Conservation (phyloP, 2,113 vertebrate genomes). For the Callocephalon fimbriatum region DNA sequence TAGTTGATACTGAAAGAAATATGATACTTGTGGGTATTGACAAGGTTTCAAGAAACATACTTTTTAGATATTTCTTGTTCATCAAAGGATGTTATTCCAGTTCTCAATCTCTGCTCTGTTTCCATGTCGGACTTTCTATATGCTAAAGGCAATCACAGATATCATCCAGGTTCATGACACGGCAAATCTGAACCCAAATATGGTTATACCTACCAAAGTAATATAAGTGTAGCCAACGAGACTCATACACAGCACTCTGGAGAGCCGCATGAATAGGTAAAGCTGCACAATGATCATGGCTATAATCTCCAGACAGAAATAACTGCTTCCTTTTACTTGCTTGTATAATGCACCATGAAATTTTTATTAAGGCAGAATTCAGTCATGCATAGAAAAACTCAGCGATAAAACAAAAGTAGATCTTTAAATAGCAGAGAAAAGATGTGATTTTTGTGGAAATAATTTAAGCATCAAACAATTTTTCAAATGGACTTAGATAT, state of each 20-base stretch:
- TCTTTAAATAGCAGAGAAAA: background rate
- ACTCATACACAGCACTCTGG: background rate
- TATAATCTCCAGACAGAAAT: background rate
- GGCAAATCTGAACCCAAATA: background rate
- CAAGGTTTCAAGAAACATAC: background rate
- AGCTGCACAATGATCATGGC: background rate
- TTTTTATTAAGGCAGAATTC: background rate
- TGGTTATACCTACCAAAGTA: background rate
- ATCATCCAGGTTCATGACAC: background rate
- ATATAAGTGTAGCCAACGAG: fast-evolving
- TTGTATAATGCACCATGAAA: background rate
- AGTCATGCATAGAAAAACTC: background rate
- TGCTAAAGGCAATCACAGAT: background rate
- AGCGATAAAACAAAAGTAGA: background rate
- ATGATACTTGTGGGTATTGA: background rate
- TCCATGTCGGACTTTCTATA: background rate
- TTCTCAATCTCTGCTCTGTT: background rate
- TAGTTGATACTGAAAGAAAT: background rate
- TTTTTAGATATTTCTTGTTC: background rate
- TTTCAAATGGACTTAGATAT: background rate
- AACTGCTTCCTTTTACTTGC: background rate
- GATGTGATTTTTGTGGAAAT: background rate
- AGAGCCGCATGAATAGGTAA: background rate
- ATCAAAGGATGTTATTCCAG: background rate
- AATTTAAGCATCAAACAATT: background rate